Percentiles rank a stretch among this genome's conserved stretches.
phyloP scores from a whole-genome alignment of 2,797 vertebrate species.

The Coccyzus lansbergi region DNA sequence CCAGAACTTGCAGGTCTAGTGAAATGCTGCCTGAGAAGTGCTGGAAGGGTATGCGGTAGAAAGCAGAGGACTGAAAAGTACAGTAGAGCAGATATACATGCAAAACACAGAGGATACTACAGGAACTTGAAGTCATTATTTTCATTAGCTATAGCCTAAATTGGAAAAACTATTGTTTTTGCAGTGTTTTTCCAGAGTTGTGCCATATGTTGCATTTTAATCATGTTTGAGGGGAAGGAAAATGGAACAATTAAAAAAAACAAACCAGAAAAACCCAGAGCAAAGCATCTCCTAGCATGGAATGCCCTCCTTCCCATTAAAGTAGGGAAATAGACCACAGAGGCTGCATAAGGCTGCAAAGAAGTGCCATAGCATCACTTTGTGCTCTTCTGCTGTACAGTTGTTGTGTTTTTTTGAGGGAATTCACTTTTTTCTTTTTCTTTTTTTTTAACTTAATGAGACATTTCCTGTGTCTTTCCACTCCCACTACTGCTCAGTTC shows the following conservation, averaged over 20 bases:
- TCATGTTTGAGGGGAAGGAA: neutral
- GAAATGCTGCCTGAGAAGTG: constrained; percentile 6
- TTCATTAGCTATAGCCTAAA: neutral
- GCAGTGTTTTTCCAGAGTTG: accelerated
- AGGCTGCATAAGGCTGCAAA: neutral
- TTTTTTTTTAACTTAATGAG: neutral
- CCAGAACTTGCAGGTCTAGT: neutral
- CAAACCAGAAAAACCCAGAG: neutral
- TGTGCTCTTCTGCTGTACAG: neutral
- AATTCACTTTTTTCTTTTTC: too few species aligned
- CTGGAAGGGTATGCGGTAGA: constrained; percentile 11
- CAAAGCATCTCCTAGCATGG: neutral
- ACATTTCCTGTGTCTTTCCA: accelerated
- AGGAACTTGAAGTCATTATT: neutral
- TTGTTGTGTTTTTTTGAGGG: neutral
- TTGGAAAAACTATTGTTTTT: neutral
- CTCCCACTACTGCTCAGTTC: neutral
- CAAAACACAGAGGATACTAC: neutral
- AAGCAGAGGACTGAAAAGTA: neutral
- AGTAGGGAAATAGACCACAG: neutral
- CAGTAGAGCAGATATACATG: neutral
- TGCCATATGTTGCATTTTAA: neutral
- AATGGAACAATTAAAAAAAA: neutral
- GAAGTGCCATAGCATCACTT: neutral
- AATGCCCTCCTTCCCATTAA: neutral